Base-by-base conservation (phyloP, 2,113 vertebrate species). In the Silurus glanis region DNA sequence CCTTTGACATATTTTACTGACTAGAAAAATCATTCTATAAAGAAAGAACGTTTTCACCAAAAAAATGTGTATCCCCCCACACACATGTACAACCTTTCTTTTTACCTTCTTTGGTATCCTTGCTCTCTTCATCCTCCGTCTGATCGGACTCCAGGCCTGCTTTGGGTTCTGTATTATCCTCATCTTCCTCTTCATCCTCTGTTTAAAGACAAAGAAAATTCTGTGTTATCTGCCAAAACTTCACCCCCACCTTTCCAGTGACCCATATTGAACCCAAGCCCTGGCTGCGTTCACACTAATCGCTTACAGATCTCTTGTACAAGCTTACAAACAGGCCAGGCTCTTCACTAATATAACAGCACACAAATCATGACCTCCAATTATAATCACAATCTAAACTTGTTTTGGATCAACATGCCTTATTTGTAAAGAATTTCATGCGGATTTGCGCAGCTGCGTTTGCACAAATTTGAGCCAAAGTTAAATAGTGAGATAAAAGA, bases 151-250 rank as follows among this genome's bases (percentile, higher is more conserved):
- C 97, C 1, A 94, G 93, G 61, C 95, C 95, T 71, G 91, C 93
- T 95, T 98, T 98, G 8, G 92, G 92, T 85, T 97, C 97, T 79
- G 95, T 94, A 91, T 96, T 94, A 93, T 98, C 97, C 88, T 98
- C 97, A 76, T 99, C 97, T 69, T 99, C 97, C 66, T 99, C 97
- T 90, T 99, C 98, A 92, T 98, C 97, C 90, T 99, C 97, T 96
- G 91, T 89, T 94, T 91, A 90, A 71, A 94, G 90, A 89, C 88
- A 78, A 66, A 80, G 23, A 69, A 85, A 84, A 86, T 58, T 75
- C 55, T 55, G 9, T 80, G 82, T 64, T 66, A 89, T 83, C 80
- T 86, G 83, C 80, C 66, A 89, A 86, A 85, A 75, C 69, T 16
- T 17, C 17, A 59, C 25, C 13, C 58, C 51, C 64, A 19, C 80